Evolutionary conservation across 2,797 vertebrate genomes (phyloP), one percentile per base, ranked within the genome.

Genomic region (Sebastes hopkinsi): DNA sequence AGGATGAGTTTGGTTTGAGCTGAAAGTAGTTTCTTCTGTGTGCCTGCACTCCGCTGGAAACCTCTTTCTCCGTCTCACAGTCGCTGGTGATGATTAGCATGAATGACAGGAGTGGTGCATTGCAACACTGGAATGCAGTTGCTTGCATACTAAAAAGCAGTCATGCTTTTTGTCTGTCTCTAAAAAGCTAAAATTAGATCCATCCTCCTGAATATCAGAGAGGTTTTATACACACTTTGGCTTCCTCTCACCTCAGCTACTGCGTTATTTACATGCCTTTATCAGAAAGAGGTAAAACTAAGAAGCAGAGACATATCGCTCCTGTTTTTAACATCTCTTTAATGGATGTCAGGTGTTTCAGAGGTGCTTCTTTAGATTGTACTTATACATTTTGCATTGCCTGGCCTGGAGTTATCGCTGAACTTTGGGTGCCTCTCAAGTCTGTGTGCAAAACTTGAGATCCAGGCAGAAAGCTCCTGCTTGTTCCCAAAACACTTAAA

Each of bases 111-210:
- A 29, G 1, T 30, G 79, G 54, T 75, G 77, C 77, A 62, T 55
- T 77, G 71, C 68, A 77, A 82, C 64, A 52, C 70, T 54, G 52
- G 25, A 75, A 77, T 65, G 38, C 29, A 60, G 68, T 61, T 69
- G 13, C 62, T 72, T 32, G 67, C 68, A 82, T 71, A 72, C 67
- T 69, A 46, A 87, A 83, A 88, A 52, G 27, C 27, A 65, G 27
- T 71, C 55, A 18, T 52, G 38, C 42, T 61, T 80, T 86, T 76
- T 74, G 32, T 76, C 65, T 81, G 58, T 38, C 36, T 77, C 64
- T 34, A 32, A 75, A 54, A 54, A 64, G 46, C 79, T 77, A 77
- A 81, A 84, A 79, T 86, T 79, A 83, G 83, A 88, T 77, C 50
- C 29, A 61, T 67, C 29, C 67, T 66, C 29, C 67, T 66, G 46